Percentiles rank a stretch among this genome's conserved stretches.
phyloP scores from a whole-genome alignment of 2,113 vertebrate species.

The Erythrolamprus reginae region DNA sequence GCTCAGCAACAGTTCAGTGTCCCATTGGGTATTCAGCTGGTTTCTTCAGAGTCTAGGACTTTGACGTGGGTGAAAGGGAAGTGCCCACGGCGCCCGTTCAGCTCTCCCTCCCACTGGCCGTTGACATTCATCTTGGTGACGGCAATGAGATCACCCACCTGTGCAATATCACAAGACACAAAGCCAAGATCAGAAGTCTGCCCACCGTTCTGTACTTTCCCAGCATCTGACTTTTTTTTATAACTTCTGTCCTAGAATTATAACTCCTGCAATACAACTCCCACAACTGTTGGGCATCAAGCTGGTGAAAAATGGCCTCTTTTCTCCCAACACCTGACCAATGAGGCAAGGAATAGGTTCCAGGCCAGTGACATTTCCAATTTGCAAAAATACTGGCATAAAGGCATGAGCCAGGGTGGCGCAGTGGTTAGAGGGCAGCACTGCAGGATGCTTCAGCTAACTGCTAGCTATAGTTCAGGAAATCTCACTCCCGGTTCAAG shows the following conservation, averaged over 20 bases:
- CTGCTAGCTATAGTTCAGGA: too few species aligned
- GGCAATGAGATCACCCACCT: slow-evolving; percentile 36
- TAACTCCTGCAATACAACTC: background rate
- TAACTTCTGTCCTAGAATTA: background rate
- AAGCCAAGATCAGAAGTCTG: background rate
- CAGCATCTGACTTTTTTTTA: background rate
- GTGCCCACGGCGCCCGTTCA: slow-evolving; percentile 36
- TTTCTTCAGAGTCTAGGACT: slow-evolving; percentile 23
- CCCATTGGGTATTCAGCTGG: background rate
- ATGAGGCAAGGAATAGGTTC: background rate
- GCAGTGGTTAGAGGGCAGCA: too few species aligned
- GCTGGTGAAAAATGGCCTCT: background rate
- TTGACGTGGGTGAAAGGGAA: slow-evolving; percentile 39
- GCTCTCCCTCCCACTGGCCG: slow-evolving; percentile 34
- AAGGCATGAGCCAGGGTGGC: too few species aligned
- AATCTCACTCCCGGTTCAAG: too few species aligned
- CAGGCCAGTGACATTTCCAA: background rate
- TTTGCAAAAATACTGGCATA: background rate
- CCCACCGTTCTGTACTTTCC: background rate
- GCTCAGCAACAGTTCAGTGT: background rate
- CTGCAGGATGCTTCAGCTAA: too few species aligned
- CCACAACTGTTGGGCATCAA: background rate
- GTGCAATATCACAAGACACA: background rate
- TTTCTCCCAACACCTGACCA: background rate
- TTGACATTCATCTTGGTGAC: slow-evolving; percentile 43